A percentile compares a stretch with the other conserved stretches of the same genome.
These are phyloP conservation scores for Rhinogobius similis DNA, from an alignment of 2,113 vertebrate species.

Conservation along the genomic window DNA sequence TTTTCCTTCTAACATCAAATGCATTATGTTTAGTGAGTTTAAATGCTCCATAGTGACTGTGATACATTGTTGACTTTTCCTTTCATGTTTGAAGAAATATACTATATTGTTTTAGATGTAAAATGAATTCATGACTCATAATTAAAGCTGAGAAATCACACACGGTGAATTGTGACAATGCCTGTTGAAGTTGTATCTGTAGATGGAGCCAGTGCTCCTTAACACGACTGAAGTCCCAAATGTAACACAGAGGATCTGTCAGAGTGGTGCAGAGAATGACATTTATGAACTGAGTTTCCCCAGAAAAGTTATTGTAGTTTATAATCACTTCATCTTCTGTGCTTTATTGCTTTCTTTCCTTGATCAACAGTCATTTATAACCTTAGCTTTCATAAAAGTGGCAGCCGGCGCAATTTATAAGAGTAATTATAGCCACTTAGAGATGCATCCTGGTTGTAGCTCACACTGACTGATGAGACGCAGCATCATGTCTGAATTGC, in stretches of 20 bases:
- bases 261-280: constrained; percentile 1
- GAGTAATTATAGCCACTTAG: constrained; percentile 62
- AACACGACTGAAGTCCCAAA: neutral
- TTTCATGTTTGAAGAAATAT: neutral
- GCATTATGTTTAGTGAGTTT: neutral
- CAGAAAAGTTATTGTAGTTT: constrained; percentile 32
- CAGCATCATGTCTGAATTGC: constrained; percentile 35
- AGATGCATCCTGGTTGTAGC: constrained; percentile 55
- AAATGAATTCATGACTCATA: neutral
- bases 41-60: neutral
- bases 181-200: neutral
- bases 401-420: constrained; percentile 47
- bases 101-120: neutral
- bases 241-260: neutral
- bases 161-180: neutral
- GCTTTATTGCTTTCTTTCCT: constrained; percentile 53
- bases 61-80: too few relatives aligned
- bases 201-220: neutral
- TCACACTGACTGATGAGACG: constrained; percentile 56
- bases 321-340: constrained; percentile 50
- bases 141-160: neutral
- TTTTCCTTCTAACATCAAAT: neutral
- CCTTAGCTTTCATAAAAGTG: constrained; percentile 48
- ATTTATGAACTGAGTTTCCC: constrained; percentile 13
- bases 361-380: constrained; percentile 57